A percentile compares a stretch with the other conserved stretches of the same genome.
These are phyloP conservation scores for Centropristis striata DNA, from an alignment of 2,113 vertebrate species.

Conservation along the genomic window DNA sequence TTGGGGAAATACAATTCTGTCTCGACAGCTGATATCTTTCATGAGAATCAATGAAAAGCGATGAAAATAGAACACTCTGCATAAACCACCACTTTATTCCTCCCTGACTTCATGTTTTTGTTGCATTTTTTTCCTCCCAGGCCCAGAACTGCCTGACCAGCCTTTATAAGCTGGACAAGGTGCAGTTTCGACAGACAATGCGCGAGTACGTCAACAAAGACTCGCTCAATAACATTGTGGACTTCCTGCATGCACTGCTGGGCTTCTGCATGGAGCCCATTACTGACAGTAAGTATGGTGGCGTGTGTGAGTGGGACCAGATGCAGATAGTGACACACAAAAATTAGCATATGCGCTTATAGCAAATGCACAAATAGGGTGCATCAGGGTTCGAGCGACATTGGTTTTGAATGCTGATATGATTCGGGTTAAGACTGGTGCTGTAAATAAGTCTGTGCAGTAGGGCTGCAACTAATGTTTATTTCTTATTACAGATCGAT, in stretches of 20 bases:
- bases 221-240: slow-evolving; percentile 99
- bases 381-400: neutral
- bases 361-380: slow-evolving; percentile 8
- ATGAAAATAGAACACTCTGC: slow-evolving; percentile 7
- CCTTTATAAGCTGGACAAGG: slow-evolving; percentile 97
- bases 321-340: neutral
- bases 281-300: slow-evolving; percentile 95
- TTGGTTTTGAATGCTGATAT: neutral
- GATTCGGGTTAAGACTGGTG: neutral
- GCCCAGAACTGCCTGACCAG: slow-evolving; percentile 97
- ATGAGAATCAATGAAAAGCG: slow-evolving; percentile 3
- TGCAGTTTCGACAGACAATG: slow-evolving; percentile 98
- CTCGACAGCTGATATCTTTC: neutral
- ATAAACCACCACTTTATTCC: neutral
- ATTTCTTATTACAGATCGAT: neutral
- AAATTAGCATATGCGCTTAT: neutral
- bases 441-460: neutral
- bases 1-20: neutral
- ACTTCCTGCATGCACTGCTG: slow-evolving; percentile 98
- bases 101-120: neutral
- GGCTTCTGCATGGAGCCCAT: slow-evolving; percentile 99
- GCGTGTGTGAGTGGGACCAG: slow-evolving; percentile 15
- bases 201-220: slow-evolving; percentile 98
- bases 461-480: neutral
- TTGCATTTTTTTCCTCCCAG: slow-evolving; percentile 72